Evolutionary conservation across 2,797 vertebrate species (phyloP), one percentile per base, ranked within the genome.

Genomic region (Coregonus ussuriensis): DNA sequence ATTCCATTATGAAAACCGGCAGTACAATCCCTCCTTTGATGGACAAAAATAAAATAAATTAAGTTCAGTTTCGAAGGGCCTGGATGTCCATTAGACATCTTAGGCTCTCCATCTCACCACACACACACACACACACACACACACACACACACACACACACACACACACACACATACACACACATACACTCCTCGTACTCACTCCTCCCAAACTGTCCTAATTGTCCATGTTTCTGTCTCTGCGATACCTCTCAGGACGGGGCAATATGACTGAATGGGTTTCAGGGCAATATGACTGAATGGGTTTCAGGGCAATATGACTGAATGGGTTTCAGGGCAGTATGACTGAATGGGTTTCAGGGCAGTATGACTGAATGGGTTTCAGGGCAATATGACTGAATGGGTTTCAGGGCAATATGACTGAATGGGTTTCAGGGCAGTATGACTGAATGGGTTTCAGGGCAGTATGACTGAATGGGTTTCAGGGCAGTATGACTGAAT

Each of bases 21-120:
- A 66, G 82, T 80, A 83, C 82, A 83, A 83, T 80, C 73, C 69
- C 13, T 66, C 78, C 82, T 84, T 88, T 90, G 87, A 84, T 82
- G 83, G 63, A 1, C 59, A 18, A 79, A 47, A 29, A 1, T 75
- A 77, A 47, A 81, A 74, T 11, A 0, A 31, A 87, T 84, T 65
- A 86, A 89, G 80, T 84, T 81, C 59, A 80, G 75, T 82, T 74
- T 84, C 87, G 72, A 85, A 47, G 69, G 87, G 81, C 56, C 37
- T 79, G 75, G 54, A 83, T 79, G n/a, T n/a, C n/a, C n/a, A n/a
- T n/a, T n/a, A n/a, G 37, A 66, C 54, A 47, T 33, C 79, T 62
- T 74, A 37, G 65, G 62, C 21, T 52, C 31, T 56, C 29, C n/a
- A 25, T 73, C 31, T 21, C 6, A 9, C 54, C 68, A 70, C 41